phyloP scores from a whole-genome alignment of 1,140 invertebrate species.

The Drosophila guanche region DNA sequence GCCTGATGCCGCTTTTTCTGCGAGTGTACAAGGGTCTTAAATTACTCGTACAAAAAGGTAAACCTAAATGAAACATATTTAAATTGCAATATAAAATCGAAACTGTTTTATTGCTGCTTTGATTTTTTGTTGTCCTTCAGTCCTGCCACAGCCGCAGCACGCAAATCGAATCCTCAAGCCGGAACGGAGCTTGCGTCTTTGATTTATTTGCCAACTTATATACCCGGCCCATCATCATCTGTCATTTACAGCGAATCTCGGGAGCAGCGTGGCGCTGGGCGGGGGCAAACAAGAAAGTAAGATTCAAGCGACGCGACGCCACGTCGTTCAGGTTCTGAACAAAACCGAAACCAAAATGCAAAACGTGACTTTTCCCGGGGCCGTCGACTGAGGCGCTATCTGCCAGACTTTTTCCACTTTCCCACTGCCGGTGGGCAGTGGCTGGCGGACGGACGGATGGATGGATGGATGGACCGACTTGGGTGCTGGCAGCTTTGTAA shows the following conservation, averaged over 20 bases:
- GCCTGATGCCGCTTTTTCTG: no score
- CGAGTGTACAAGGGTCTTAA: no score
- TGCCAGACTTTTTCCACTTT: conserved; percentile 38
- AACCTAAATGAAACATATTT: no score
- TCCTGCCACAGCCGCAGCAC: no score
- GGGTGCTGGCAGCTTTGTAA: conserved; percentile 49
- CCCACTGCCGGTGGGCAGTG: neutral
- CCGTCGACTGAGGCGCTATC: conserved; percentile 59
- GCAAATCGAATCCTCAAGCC: no score
- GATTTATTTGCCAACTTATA: neutral
- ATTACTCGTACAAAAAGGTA: no score
- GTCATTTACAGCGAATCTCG: conserved; percentile 19
- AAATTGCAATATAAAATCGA: no score
- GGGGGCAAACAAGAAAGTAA: conserved; percentile 8
- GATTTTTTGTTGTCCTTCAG: neutral
- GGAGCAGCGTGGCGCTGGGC: no score
- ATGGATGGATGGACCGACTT: conserved; percentile 6
- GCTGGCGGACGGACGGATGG: neutral
- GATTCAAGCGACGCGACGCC: neutral
- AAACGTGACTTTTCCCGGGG: conserved; percentile 70
- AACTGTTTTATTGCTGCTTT: no score
- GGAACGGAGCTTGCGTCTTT: no score
- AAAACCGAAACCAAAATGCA: conserved; percentile 51
- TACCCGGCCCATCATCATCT: conserved; percentile 18
- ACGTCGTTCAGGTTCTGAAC: no score